These are phyloP conservation scores for Nymphalis io DNA, from an alignment of 1,140 invertebrate genomes.

Conservation along the genomic window DNA sequence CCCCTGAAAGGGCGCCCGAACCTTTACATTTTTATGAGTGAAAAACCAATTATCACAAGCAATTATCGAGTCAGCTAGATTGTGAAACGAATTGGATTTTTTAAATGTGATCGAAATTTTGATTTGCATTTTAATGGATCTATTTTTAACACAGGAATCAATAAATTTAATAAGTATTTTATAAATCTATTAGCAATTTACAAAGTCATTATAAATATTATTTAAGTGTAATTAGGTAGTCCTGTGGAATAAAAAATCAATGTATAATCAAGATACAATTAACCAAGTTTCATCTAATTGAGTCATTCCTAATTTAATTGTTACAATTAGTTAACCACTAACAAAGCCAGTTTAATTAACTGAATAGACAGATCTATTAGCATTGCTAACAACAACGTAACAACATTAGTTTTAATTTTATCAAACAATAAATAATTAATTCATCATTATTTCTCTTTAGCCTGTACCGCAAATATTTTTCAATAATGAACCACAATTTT, in stretches of 20 bases:
- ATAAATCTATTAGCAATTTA: not conserved
- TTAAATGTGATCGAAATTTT: constrained; percentile 51
- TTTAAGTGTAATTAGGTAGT: not conserved
- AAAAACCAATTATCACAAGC: constrained; percentile 73
- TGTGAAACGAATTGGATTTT: constrained; percentile 52
- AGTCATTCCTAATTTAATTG: constrained; percentile 26
- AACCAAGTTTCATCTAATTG: constrained; percentile 21
- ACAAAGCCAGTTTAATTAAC: constrained; percentile 19
- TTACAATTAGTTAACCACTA: constrained; percentile 29
- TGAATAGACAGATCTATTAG: constrained; percentile 8
- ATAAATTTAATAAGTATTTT: not conserved
- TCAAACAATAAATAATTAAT: too few relatives aligned
- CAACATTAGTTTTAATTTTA: not conserved
- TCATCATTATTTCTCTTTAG: too few relatives aligned
- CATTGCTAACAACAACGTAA: not conserved
- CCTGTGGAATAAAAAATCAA: not conserved
- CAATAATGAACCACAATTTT: too few relatives aligned
- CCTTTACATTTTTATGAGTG: constrained; percentile 72
- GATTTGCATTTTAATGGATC: constrained; percentile 38
- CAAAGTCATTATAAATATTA: too few relatives aligned
- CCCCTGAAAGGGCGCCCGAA: constrained; percentile 55
- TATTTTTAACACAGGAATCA: constrained; percentile 8
- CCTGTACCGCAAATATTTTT: too few relatives aligned
- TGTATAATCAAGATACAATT: constrained; percentile 9
- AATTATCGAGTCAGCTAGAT: constrained; percentile 73